Evolutionary conservation across 92 coral and sea anemone species (phyloP), one percentile per base, ranked within the genome.

Genomic region (Phenganax stokvisi): DNA sequence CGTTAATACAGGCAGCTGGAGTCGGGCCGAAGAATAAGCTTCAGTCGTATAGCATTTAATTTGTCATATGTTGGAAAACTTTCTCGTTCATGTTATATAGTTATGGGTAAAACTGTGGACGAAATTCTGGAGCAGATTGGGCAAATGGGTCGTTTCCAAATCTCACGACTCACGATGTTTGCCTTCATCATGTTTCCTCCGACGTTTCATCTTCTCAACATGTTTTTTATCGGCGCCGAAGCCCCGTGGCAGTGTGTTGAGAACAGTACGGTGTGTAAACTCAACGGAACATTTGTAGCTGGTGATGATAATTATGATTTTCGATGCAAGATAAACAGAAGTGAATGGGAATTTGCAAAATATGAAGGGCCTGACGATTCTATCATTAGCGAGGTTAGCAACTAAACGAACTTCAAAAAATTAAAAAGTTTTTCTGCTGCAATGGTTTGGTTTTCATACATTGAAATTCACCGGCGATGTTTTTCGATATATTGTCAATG

Each of bases 201-300:
- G 25, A 94, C 98, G 11, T 94, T 94, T 74, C 98, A 94, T 64
- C 87, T 97, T 10, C 92, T 94, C 10, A 84, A 91, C 56, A 89
- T 94, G 97, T 93, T 94, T 37, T 94, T 94, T 56, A 89, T 94
- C 77, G 98, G 97, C 7, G 96, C 91, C 1, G 97, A 94, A 47
- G 90, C 97, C 12, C 82, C 88, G 55, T 94, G 98, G 98, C 83
- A 84, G 51, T 94, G 98, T 59, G 69, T 56, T 0, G 66, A 47
- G 28, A 81, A 82, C 72, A 88, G 97, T 52, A 74, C 79, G 47
- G 77, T 65, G 56, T 94, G 98, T 57, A 76, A 25, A 37, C 81
- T 79, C 56, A 94, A 92, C 58, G 97, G 90, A 0, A 91, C 97
- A 25, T 80, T 90, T 72, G 77, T 69, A 6, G 31, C 74, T 11